Base-by-base conservation (phyloP, 2,888 invertebrate genomes). In the Fragum fragum region DNA sequence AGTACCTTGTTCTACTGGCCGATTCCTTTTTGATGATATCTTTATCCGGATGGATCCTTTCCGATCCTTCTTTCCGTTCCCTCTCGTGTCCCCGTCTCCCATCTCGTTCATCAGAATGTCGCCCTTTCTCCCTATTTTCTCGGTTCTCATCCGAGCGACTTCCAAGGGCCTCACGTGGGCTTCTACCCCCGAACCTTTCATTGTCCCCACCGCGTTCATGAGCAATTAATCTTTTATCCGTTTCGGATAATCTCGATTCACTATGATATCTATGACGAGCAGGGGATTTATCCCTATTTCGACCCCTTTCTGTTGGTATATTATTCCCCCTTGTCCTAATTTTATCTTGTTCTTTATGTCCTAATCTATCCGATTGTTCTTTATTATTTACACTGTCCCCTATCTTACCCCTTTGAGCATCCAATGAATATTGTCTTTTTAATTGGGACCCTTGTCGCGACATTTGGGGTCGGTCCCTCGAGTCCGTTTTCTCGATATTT, bases 351-450 rank as follows among this genome's bases (percentile, higher is more conserved):
- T 89, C 89, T 36, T 78, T 78, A 66, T 69, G 74, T 72, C 71
- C 85, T 68, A 70, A 53, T 26, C 76, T 53, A 42, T 66, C 66
- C 11, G 61, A 3, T 32, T 61, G 61, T 9, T 79, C 87, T 36
- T 80, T 70, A 74, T 79, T 57, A 28, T 73, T 72, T 61, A 53
- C 66, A 73, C 59, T 73, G 47, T 79, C 83, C 59, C 79, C 76
- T 39, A 52, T 59, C 76, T 87, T 86, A 75, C 86, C 81, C 77
- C 89, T 85, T 79, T 88, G 86, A 68, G 91, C 91, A 83, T 93
- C 93, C 55, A 92, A 89, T 52, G 93, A 93, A 84, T 90, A 92
- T 86, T 93, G 93, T 55, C 93, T 87, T 75, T 90, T 91, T 66
- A 93, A 89, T 86, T 92, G 92, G 66, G 90, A 90, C 42, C 92